A percentile compares a stretch with the other conserved stretches of the same genome.
Conservation (phyloP, 1,140 invertebrate species). For the Saccostrea echinata region DNA sequence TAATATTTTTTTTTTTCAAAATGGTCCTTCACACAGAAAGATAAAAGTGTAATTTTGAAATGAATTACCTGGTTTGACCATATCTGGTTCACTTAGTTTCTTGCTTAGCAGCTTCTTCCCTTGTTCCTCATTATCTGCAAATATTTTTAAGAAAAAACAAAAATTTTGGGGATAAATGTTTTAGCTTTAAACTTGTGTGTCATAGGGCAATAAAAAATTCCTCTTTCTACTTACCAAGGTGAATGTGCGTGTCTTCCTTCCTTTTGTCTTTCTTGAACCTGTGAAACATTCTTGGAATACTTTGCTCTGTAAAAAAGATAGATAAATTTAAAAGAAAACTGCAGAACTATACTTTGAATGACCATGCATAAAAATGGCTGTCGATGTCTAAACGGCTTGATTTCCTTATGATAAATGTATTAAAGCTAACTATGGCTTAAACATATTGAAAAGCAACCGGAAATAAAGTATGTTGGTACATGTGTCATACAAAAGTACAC, state of each 20-base stretch:
- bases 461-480: no score
- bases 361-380: no score
- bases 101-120: not conserved
- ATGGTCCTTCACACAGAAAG: not conserved
- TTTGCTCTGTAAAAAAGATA: not conserved
- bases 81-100: not conserved
- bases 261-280: not conserved
- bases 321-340: not conserved
- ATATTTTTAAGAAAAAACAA: not conserved
- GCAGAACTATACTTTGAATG: no score
- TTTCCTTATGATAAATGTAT: no score
- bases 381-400: no score
- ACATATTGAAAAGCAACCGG: no score
- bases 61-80: not conserved
- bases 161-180: no score
- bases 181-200: no score
- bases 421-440: no score
- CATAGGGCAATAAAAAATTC: not conserved
- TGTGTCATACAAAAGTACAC: no score
- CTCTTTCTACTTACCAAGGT: not conserved
- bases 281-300: not conserved
- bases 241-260: not conserved
- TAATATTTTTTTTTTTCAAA: no score
- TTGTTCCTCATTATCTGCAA: conserved; percentile 13
- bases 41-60: not conserved